Evolutionary conservation across 2,797 vertebrate species (phyloP).

Genomic region (Erethizon dorsatum): DNA sequence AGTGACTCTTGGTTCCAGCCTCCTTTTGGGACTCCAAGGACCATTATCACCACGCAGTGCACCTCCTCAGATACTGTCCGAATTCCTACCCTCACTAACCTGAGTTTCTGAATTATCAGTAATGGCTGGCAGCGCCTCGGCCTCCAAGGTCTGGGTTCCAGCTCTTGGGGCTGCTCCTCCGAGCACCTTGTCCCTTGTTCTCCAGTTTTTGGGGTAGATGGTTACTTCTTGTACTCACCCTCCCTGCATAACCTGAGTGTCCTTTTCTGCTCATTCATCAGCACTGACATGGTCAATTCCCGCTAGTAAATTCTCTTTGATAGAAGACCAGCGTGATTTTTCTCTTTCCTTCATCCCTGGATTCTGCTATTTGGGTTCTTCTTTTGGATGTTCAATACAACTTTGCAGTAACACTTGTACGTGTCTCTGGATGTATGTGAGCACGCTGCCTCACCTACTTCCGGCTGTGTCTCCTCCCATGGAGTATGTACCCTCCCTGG

Average conservation of each 20-base stretch:
- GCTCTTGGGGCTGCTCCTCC: background rate
- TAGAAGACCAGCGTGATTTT: background rate
- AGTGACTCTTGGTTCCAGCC: background rate
- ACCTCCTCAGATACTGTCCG: background rate
- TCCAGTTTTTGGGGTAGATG: no score
- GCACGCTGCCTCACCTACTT: background rate
- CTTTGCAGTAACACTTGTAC: background rate
- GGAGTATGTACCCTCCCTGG: accelerated
- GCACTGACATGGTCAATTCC: accelerated
- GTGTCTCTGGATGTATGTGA: background rate
- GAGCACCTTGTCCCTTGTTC: background rate
- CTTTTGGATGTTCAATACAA: background rate
- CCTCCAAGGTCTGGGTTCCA: background rate
- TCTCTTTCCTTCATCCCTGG: background rate
- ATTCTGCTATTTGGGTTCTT: background rate
- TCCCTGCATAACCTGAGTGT: no score
- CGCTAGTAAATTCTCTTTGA: background rate
- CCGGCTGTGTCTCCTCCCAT: background rate
- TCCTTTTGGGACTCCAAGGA: background rate
- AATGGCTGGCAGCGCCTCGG: background rate
- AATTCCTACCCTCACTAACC: background rate
- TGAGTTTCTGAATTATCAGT: background rate
- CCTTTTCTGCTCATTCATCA: background rate
- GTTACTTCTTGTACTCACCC: background rate
- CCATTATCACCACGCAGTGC: background rate